Conservation (phyloP, 2,888 invertebrate genomes). For the Phragmatobia fuliginosa region DNA sequence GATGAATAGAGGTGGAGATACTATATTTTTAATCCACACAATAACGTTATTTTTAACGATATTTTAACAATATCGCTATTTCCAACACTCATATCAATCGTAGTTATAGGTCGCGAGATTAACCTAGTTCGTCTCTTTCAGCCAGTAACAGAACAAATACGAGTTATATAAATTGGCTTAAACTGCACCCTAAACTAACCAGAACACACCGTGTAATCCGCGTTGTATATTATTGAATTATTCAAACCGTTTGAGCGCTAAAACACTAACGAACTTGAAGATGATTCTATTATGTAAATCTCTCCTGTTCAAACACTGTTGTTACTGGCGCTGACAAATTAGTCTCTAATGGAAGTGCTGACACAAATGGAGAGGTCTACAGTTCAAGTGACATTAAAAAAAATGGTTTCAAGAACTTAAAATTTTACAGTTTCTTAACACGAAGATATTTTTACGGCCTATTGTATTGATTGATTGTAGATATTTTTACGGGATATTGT, state of each 20-base stretch:
- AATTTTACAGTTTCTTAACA: neutral
- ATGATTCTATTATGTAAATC: constrained; percentile 55
- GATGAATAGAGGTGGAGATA: no score
- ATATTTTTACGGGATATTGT: no score
- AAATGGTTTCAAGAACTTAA: neutral
- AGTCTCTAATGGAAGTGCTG: constrained; percentile 22
- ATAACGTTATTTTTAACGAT: neutral
- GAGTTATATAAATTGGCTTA: constrained; percentile 6
- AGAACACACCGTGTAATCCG: neutral
- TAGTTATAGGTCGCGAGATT: neutral
- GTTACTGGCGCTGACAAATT: constrained; percentile 14
- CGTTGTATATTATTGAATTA: constrained; percentile 39
- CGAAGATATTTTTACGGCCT: no score
- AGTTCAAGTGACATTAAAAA: neutral
- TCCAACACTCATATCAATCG: neutral
- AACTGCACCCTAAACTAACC: neutral
- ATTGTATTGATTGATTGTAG: no score
- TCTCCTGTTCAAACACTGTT: constrained; percentile 31
- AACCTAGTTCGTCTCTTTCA: neutral
- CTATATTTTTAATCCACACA: no score
- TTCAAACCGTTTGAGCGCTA: constrained; percentile 34
- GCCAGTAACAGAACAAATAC: neutral
- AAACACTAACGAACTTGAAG: constrained; percentile 50
- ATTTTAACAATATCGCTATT: no score
- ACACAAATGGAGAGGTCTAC: constrained; percentile 1